Conservation (phyloP, 2,888 invertebrate genomes). For the Cryptocephalus moraei region DNA sequence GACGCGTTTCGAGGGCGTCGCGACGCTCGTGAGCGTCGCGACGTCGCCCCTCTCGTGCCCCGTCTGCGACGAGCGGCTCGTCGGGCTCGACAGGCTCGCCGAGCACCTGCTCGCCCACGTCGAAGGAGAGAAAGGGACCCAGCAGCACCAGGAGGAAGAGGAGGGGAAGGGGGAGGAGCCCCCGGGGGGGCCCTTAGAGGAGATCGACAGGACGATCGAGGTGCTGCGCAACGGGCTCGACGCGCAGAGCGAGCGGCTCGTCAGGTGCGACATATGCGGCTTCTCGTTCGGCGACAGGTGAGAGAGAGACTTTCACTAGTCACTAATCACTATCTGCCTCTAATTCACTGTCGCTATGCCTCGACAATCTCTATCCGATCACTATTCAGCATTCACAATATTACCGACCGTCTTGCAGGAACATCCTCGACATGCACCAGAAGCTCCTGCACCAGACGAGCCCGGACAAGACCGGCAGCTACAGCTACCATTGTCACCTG, state of each 20-base stretch:
- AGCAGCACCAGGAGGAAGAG: too few species aligned
- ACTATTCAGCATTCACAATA: too few species aligned
- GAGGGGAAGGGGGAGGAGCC: too few species aligned
- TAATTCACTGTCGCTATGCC: too few species aligned
- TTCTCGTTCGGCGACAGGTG: slow-evolving; percentile 55
- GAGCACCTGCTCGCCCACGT: slow-evolving; percentile 62
- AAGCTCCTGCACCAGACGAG: slow-evolving; percentile 53
- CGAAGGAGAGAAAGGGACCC: background rate
- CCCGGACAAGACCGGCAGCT: slow-evolving; percentile 31
- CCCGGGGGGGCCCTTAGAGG: slow-evolving; percentile 13
- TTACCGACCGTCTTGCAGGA: too few species aligned
- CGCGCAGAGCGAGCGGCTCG: background rate
- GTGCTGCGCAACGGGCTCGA: background rate
- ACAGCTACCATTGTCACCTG: slow-evolving; percentile 58
- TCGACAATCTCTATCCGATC: too few species aligned
- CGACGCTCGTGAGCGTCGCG: slow-evolving; percentile 63
- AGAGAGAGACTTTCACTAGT: too few species aligned
- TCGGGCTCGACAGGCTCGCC: slow-evolving; percentile 72
- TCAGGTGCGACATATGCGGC: slow-evolving; percentile 60
- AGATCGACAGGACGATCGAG: slow-evolving; percentile 25
- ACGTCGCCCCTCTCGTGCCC: slow-evolving; percentile 67
- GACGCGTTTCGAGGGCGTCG: slow-evolving; percentile 58
- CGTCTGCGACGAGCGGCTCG: slow-evolving; percentile 63
- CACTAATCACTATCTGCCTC: too few species aligned
- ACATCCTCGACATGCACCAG: slow-evolving; percentile 64